Evolutionary conservation across 2,113 vertebrate genomes (phyloP), one percentile per base, ranked within the genome.

Genomic region (Paramisgurnus dabryanus): DNA sequence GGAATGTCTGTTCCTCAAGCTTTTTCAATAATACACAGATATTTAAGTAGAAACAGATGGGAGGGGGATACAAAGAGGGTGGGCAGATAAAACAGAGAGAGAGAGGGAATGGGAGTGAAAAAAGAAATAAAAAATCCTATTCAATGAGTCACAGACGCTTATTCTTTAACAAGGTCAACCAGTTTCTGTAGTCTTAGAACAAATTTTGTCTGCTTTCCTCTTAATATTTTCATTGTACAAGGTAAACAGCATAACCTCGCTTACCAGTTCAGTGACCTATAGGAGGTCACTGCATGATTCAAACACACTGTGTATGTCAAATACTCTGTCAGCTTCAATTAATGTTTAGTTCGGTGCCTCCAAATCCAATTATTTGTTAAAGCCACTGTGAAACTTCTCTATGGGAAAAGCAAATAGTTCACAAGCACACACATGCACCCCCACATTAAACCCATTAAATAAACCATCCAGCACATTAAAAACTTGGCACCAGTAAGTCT

Each of bases 1-100:
- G 45, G 61, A 76, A 66, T 66, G 74, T 41, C 43, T 11, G 17
- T 65, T 45, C 50, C 74, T 75, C 72, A 49, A 75, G 58, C 72
- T 64, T 66, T 76, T 76, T 66, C 61, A 76, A 66, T 76, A 66
- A 64, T 76, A 76, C 43, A 53, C 43, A 53, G 61, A 66, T 66
- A 76, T 66, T 64, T 64, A 76, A 66, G 61, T 60, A 76, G 61
- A 76, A 76, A 66, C 74, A 76, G 74, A 76, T 76, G 74, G 74
- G 47, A 53, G 27, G 60, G 13, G 60, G 71, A 41, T 7, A 47
- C 12, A 58, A 7, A 58, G 17, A 58, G 55, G 55, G 55, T 58
- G 55, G 72, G 55, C 17, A 75, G 47, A 55, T 15, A 76, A 64
- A 17, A 58, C 60, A 76, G 47, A 63, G 43, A 34, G 27, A 41